Evolutionary conservation across 2,888 invertebrate genomes (phyloP).

Genomic region (Biston stratarius): DNA sequence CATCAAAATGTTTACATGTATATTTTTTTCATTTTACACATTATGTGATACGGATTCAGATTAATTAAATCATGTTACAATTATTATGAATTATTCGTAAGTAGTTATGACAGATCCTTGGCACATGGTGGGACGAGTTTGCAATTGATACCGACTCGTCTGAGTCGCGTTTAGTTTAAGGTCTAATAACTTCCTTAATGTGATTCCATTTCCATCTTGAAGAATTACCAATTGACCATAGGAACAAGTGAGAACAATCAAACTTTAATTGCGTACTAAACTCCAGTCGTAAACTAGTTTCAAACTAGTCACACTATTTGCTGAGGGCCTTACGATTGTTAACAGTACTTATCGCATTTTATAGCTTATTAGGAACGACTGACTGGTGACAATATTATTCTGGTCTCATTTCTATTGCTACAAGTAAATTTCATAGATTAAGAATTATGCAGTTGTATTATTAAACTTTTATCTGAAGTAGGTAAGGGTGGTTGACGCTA

Average conservation of each 20-base stretch:
- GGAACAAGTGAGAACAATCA: neutral
- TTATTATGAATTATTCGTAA: slow-evolving; percentile 18
- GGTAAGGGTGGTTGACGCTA: slow-evolving; percentile 42
- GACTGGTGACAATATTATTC: slow-evolving; percentile 80
- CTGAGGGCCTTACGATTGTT: slow-evolving; percentile 47
- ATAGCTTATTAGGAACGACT: slow-evolving; percentile 72
- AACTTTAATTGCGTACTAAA: neutral
- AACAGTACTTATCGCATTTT: slow-evolving; percentile 69
- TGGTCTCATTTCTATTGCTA: slow-evolving; percentile 74
- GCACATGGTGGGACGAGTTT: neutral
- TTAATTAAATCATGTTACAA: slow-evolving; percentile 13
- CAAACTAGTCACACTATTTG: neutral
- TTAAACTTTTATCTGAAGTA: slow-evolving; percentile 40
- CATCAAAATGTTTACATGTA: slow-evolving; percentile 38
- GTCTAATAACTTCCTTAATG: neutral
- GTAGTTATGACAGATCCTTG: slow-evolving; percentile 29
- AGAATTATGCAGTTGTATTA: slow-evolving; percentile 56
- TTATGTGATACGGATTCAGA: slow-evolving; percentile 18
- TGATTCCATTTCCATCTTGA: neutral
- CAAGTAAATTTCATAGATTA: slow-evolving; percentile 59
- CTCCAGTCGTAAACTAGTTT: neutral
- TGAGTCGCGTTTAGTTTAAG: neutral
- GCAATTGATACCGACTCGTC: neutral
- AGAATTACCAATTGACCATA: neutral
- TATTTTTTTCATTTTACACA: slow-evolving; percentile 26